Conservation (phyloP, 2,888 invertebrate genomes). For the Ectemnius lituratus region DNA sequence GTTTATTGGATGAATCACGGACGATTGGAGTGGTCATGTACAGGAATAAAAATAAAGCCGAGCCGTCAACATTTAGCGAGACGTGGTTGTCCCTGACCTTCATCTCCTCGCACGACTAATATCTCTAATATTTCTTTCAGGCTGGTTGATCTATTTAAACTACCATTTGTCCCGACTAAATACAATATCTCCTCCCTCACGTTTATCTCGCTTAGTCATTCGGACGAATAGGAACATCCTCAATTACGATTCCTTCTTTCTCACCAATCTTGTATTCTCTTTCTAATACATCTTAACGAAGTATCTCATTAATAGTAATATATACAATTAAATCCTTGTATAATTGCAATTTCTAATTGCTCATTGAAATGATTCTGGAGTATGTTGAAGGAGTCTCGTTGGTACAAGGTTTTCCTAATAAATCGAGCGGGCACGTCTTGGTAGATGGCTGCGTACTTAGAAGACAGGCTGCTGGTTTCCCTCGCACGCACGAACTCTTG, state of each 20-base stretch:
- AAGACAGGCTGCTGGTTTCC: conserved; percentile 4
- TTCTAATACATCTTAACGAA: neutral
- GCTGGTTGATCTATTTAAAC: neutral
- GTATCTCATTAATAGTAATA: too few species aligned
- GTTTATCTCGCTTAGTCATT: too few species aligned
- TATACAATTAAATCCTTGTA: too few species aligned
- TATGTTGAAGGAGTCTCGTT: too few species aligned
- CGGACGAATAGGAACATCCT: too few species aligned
- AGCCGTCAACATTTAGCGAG: conserved; percentile 38
- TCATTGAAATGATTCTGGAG: too few species aligned
- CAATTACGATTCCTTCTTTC: too few species aligned
- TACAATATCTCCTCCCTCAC: neutral
- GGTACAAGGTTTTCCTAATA: too few species aligned
- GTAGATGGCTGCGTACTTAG: too few species aligned
- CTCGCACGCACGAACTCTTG: conserved; percentile 7
- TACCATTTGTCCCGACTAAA: neutral
- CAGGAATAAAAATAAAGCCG: conserved; percentile 57
- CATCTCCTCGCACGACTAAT: conserved; percentile 29
- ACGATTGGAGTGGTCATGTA: conserved; percentile 55
- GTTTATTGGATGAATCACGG: conserved; percentile 55
- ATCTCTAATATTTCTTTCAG: conserved; percentile 6
- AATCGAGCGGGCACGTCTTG: too few species aligned
- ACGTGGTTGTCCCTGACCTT: conserved; percentile 47
- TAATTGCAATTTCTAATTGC: too few species aligned
- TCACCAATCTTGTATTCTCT: neutral